Conservation (phyloP, 1,140 invertebrate genomes). For the Meloidogyne hapla region DNA sequence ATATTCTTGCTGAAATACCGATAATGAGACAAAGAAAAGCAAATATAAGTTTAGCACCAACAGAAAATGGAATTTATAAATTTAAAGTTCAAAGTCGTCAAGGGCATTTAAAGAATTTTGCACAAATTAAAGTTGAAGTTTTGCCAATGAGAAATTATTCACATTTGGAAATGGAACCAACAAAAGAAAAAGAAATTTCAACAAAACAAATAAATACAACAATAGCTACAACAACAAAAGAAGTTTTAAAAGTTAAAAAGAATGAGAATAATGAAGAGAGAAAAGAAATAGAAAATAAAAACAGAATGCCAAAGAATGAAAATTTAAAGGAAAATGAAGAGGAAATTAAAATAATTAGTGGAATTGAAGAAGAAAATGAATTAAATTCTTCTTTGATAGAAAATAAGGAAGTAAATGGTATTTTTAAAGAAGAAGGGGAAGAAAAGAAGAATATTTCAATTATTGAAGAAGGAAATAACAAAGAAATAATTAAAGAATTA, state of each 20-base stretch:
- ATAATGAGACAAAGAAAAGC: slow-evolving; percentile 31
- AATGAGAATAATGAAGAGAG: not conserved
- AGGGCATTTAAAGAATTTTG: not conserved
- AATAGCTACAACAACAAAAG: not conserved
- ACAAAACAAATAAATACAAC: not conserved
- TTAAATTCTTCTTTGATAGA: too few species aligned
- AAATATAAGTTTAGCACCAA: slow-evolving; percentile 3
- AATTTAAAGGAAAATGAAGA: not conserved
- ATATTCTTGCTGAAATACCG: slow-evolving; percentile 25
- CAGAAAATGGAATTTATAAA: slow-evolving; percentile 36
- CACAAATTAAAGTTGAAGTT: slow-evolving; percentile 11
- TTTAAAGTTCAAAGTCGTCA: slow-evolving; percentile 29
- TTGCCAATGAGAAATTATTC: slow-evolving; percentile 10
- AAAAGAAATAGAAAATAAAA: not conserved
- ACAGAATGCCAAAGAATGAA: not conserved
- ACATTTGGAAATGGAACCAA: not conserved
- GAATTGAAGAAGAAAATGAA: not conserved
- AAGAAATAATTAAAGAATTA: not conserved
- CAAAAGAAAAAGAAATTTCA: not conserved
- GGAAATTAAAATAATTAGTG: not conserved
- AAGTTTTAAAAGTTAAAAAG: too few species aligned
- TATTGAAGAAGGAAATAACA: not conserved
- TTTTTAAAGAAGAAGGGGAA: not conserved
- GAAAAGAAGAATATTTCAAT: not conserved
- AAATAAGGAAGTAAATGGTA: not conserved